Percentiles rank a stretch among this genome's conserved stretches.
Evolutionary conservation across 2,888 invertebrate species (phyloP).

Genomic region (Therioaphis trifolii): DNA sequence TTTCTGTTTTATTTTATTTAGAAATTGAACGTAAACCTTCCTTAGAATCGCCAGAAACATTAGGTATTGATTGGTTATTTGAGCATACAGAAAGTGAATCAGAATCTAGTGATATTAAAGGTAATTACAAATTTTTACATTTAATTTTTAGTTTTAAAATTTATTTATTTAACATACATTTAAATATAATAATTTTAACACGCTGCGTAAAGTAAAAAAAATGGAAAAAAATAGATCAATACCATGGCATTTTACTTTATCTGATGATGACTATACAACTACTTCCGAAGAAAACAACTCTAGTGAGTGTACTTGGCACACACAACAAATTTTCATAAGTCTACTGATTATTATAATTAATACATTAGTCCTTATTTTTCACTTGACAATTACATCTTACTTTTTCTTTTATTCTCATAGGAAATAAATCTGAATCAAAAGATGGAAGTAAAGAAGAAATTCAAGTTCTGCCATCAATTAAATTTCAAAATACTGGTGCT

Average conservation of each 20-base stretch:
- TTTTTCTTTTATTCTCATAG: slow-evolving; percentile 17
- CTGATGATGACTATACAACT: slow-evolving; percentile 60
- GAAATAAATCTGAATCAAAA: slow-evolving; percentile 58
- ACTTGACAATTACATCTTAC: not conserved
- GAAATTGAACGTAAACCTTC: slow-evolving; percentile 28
- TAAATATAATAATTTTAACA: slow-evolving; percentile 54
- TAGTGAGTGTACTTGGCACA: slow-evolving; percentile 54
- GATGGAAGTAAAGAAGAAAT: slow-evolving; percentile 48
- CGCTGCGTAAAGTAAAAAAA: slow-evolving; percentile 57
- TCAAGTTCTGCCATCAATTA: slow-evolving; percentile 23
- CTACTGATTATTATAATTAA: not conserved
- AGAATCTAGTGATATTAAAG: slow-evolving; percentile 54
- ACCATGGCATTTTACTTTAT: slow-evolving; percentile 60
- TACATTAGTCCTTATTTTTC: not conserved
- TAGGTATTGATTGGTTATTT: slow-evolving; percentile 77
- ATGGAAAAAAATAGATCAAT: slow-evolving; percentile 50
- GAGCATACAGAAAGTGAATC: slow-evolving; percentile 69
- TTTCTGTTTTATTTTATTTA: slow-evolving; percentile 32
- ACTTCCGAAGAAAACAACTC: slow-evolving; percentile 61
- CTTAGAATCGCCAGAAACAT: slow-evolving; percentile 52
- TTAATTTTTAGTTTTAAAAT: slow-evolving; percentile 6
- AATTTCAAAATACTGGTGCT: slow-evolving; percentile 41
- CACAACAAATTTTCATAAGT: slow-evolving; percentile 20
- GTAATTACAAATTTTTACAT: slow-evolving; percentile 31
- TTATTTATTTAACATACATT: not conserved